Evolutionary conservation across 2,888 invertebrate species (phyloP).

Genomic region (Heterodera filipjevi): DNA sequence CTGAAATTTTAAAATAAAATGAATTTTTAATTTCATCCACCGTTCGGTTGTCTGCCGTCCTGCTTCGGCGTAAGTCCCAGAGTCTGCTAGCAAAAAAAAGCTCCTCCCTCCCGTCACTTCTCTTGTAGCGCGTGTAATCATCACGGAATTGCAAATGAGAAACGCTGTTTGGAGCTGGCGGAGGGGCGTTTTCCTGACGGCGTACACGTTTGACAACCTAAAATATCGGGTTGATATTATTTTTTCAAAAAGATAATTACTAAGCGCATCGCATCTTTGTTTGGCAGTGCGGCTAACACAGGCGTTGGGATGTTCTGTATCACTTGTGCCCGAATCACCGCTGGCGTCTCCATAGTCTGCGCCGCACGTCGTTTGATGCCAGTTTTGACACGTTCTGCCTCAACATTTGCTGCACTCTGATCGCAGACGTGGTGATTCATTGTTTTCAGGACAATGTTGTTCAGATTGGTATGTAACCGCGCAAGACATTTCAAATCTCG

Average conservation of each 20-base stretch:
- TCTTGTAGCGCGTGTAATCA: too few species aligned
- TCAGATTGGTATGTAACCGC: too few species aligned
- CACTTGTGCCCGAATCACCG: too few species aligned
- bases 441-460: too few species aligned
- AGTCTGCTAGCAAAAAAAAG: slow-evolving; percentile 30
- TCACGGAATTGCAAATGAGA: slow-evolving; percentile 11
- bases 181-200: not conserved
- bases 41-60: not conserved
- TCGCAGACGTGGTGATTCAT: not conserved
- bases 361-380: not conserved
- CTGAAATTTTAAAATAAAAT: not conserved
- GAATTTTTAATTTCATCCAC: not conserved
- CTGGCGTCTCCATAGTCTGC: too few species aligned
- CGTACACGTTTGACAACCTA: slow-evolving; percentile 5
- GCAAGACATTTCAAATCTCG: too few species aligned
- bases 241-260: not conserved
- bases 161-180: not conserved
- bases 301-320: too few species aligned
- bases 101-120: not conserved
- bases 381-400: not conserved
- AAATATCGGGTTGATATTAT: not conserved
- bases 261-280: slow-evolving; percentile 19
- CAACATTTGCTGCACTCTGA: slow-evolving; percentile 7
- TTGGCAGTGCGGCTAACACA: slow-evolving; percentile 10
- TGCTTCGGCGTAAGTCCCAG: not conserved